Conservation (phyloP, 1,140 invertebrate species). For the Calycopis cecrops region DNA sequence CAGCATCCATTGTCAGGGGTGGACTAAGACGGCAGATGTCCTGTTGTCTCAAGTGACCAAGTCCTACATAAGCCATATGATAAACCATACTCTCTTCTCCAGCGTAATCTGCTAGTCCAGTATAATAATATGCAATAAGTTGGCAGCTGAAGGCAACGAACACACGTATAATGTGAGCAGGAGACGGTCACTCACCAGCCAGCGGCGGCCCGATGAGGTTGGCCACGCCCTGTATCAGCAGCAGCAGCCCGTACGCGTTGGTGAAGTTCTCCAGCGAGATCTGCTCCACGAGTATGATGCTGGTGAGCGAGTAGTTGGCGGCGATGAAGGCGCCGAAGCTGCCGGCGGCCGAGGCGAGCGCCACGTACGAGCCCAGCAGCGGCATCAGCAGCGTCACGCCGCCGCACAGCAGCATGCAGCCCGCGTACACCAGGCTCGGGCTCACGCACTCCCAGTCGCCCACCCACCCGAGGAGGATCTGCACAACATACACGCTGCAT, state of each 20-base stretch:
- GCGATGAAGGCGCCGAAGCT: slow-evolving; percentile 90
- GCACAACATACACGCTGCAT: slow-evolving; percentile 31
- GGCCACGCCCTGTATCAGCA: slow-evolving; percentile 91
- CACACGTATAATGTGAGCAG: too few relatives aligned
- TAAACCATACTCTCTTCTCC: too few relatives aligned
- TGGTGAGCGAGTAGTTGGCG: slow-evolving; percentile 90
- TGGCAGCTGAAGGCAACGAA: too few relatives aligned
- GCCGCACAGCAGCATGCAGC: slow-evolving; percentile 87
- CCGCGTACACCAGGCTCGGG: slow-evolving; percentile 84
- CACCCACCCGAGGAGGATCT: slow-evolving; percentile 91
- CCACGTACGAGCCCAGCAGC: slow-evolving; percentile 76
- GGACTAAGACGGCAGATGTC: too few relatives aligned
- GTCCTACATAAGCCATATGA: too few relatives aligned
- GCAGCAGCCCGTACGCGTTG: slow-evolving; percentile 90
- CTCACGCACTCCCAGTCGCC: slow-evolving; percentile 88
- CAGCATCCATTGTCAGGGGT: too few relatives aligned
- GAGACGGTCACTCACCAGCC: slow-evolving; percentile 77
- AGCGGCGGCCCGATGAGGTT: slow-evolving; percentile 91
- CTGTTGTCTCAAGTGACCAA: too few relatives aligned
- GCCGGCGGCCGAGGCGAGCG: slow-evolving; percentile 79
- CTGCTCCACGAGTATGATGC: slow-evolving; percentile 90
- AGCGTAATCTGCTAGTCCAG: too few relatives aligned
- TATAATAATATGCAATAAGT: neutral
- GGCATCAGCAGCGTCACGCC: slow-evolving; percentile 83
- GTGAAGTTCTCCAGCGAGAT: slow-evolving; percentile 91